Percentiles rank a stretch among this genome's conserved stretches.
These are phyloP conservation scores for Alloscopus bannaensis DNA, from an alignment of 2,888 invertebrate genomes.

Conservation along the genomic window DNA sequence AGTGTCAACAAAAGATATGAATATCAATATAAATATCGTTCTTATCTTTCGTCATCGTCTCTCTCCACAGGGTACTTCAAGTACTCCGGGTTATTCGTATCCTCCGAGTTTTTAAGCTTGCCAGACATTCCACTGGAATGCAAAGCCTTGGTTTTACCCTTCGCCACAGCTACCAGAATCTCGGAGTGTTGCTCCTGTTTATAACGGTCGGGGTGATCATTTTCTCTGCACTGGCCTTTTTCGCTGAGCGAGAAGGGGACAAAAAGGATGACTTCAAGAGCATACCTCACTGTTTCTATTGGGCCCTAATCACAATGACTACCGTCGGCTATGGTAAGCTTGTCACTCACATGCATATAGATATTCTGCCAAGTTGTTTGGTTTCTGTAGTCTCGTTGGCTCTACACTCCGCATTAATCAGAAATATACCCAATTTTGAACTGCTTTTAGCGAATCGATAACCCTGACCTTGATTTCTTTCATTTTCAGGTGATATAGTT, in stretches of 20 bases:
- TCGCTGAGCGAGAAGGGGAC: conserved; percentile 64
- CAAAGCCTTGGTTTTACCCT: conserved; percentile 65
- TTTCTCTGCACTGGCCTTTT: conserved; percentile 61
- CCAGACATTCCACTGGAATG: conserved; percentile 62
- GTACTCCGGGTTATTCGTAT: conserved; percentile 65
- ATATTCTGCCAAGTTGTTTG: too few relatives aligned
- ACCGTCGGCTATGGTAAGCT: conserved; percentile 65
- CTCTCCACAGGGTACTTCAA: conserved; percentile 58
- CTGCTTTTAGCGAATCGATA: too few relatives aligned
- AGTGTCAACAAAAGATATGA: too few relatives aligned
- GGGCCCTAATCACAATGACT: conserved; percentile 66
- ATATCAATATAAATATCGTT: too few relatives aligned
- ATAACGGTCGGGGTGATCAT: conserved; percentile 60
- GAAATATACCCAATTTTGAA: too few relatives aligned
- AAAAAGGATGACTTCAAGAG: conserved; percentile 60
- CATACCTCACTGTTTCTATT: conserved; percentile 59
- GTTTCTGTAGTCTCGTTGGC: too few relatives aligned
- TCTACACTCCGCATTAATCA: too few relatives aligned
- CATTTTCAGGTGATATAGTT: conserved; percentile 44
- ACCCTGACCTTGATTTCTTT: too few relatives aligned
- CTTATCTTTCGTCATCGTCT: too few relatives aligned
- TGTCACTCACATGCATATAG: too few relatives aligned
- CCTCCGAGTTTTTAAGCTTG: conserved; percentile 64
- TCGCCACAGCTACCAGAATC: conserved; percentile 60
- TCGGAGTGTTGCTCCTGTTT: conserved; percentile 61